Conservation (phyloP, 2,113 vertebrate genomes). For the Elephantulus edwardii region DNA sequence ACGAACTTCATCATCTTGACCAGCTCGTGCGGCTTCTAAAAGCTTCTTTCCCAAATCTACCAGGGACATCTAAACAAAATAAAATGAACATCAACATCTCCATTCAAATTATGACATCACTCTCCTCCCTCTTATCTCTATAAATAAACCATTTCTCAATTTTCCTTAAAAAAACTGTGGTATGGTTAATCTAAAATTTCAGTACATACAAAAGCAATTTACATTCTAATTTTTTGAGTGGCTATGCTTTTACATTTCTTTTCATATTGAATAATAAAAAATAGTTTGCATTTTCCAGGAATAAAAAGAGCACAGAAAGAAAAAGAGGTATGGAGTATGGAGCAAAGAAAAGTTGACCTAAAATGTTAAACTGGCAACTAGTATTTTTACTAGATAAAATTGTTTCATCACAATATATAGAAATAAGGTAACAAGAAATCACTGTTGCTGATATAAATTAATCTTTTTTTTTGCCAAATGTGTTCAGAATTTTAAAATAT, state of each 20-base stretch:
- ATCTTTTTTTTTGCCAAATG: background rate
- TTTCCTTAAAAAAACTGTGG: background rate
- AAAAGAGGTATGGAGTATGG: background rate
- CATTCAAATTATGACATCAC: background rate
- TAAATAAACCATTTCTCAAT: background rate
- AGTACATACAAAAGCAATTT: slow-evolving; percentile 25
- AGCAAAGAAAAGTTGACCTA: background rate
- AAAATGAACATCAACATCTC: slow-evolving; percentile 50
- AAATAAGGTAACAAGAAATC: background rate
- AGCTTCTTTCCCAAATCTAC: slow-evolving; percentile 93
- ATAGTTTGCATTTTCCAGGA: slow-evolving; percentile 26
- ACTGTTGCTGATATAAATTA: background rate
- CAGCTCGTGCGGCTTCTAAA: slow-evolving; percentile 91
- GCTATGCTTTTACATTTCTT: background rate
- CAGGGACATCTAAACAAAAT: slow-evolving; percentile 88
- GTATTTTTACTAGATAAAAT: background rate
- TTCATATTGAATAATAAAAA: slow-evolving; percentile 14
- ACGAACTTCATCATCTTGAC: slow-evolving; percentile 93
- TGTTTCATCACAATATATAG: slow-evolving; percentile 1
- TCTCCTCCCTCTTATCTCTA: background rate
- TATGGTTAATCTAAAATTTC: slow-evolving; percentile 19
- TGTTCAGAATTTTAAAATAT: slow-evolving; percentile 25
- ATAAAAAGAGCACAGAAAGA: background rate
- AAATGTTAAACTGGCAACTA: slow-evolving; percentile 28
- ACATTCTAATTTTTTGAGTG: background rate